Evolutionary conservation across 2,113 vertebrate species (phyloP), one percentile per base, ranked within the genome.

Genomic region (Butorides virescens): DNA sequence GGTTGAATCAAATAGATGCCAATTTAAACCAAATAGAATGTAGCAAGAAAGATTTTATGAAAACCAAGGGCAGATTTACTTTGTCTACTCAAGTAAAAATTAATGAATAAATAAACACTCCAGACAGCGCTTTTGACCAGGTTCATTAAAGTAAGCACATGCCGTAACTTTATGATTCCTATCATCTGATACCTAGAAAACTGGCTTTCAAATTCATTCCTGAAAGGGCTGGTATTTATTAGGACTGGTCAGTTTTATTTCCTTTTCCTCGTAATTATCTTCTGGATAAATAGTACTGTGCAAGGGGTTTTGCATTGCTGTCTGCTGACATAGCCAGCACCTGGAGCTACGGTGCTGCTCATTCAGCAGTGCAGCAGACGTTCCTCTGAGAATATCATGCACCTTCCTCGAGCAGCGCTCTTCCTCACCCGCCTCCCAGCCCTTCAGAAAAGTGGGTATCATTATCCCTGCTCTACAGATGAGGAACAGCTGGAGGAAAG

Each of bases 81-180:
- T 97, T 97, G 97, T 96, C 95, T 90, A 72, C 75, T 96, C 70
- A 92, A 92, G 84, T 95, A 96, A 98, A 98, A 96, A 95, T 80
- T 93, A 97, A 85, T 85, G 53, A 95, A 95, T 77, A 96, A 97
- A 93, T 97, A 92, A 97, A 93, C 90, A 92, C 79, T 94, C 61
- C 77, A 85, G 95, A 96, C 87, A 96, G 92, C 3, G 0, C 59
- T 94, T 96, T 96, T 78, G 95, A 81, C 94, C 84, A 65, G 25
- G 66, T 92, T 94, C 68, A 63, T 95, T 95, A 92, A 86, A 90
- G 79, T 86, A 91, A 95, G 58, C 1, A 0, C 32, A 36, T 58
- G 47, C 52, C 85, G 87, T 79, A 95, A 72, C 74, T 92, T 92
- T 68, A 83, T 90, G 74, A 86, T 73, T 85, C n/a, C 78, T 92